Percentiles rank a stretch among this genome's conserved stretches.
These are phyloP conservation scores for Ennomos quercinarius DNA, from an alignment of 2,888 invertebrate genomes.

Conservation along the genomic window DNA sequence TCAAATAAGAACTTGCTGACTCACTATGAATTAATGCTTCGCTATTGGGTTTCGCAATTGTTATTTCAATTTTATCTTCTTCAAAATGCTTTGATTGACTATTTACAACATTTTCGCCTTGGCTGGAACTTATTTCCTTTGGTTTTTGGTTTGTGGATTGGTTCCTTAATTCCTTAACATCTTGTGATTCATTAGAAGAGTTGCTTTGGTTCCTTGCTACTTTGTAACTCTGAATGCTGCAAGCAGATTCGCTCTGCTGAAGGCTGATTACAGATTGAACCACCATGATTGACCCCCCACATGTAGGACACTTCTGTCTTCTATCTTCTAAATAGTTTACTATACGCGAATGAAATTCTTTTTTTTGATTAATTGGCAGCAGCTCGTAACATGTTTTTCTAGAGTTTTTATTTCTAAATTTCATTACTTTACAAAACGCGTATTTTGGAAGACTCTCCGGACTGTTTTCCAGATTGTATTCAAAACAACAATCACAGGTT, in stretches of 20 bases:
- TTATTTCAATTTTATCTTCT: slow-evolving; percentile 2
- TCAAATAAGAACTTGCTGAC: slow-evolving; percentile 13
- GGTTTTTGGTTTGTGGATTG: neutral
- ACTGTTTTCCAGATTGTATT: slow-evolving; percentile 61
- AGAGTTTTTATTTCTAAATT: slow-evolving; percentile 81
- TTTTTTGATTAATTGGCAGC: slow-evolving; percentile 82
- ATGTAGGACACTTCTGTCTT: slow-evolving; percentile 79
- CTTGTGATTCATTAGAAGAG: slow-evolving; percentile 19
- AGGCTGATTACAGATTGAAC: slow-evolving; percentile 56
- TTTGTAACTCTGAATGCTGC: slow-evolving; percentile 7
- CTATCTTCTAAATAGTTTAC: slow-evolving; percentile 79
- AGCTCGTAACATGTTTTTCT: slow-evolving; percentile 83
- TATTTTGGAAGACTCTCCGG: slow-evolving; percentile 75
- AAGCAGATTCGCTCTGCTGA: slow-evolving; percentile 19
- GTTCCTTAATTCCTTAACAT: slow-evolving; percentile 3
- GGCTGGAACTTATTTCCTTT: slow-evolving; percentile 2
- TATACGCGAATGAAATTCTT: slow-evolving; percentile 82
- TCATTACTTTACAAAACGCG: slow-evolving; percentile 85
- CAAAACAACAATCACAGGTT: slow-evolving; percentile 70
- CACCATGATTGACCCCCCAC: slow-evolving; percentile 73
- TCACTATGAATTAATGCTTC: slow-evolving; percentile 22
- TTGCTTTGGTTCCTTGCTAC: slow-evolving; percentile 3
- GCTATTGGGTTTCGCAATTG: slow-evolving; percentile 17
- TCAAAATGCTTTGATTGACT: slow-evolving; percentile 10
- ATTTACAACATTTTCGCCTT: slow-evolving; percentile 11